A percentile compares a stretch with the other conserved stretches of the same genome.
phyloP scores from a whole-genome alignment of 1,140 invertebrate genomes.

The Drosophila suzukii region DNA sequence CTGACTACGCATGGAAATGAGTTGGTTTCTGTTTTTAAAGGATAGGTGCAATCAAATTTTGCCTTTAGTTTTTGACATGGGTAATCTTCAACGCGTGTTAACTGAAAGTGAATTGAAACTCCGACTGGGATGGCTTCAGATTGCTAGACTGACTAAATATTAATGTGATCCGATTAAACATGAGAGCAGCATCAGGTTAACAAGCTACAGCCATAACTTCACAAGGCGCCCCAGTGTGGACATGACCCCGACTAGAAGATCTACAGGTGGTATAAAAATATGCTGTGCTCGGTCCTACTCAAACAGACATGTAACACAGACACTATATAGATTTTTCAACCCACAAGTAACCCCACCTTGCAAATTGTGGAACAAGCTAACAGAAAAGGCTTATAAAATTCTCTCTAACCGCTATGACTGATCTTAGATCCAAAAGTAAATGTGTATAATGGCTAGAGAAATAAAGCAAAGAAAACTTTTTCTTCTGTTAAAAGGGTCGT shows the following conservation, averaged over 20 bases:
- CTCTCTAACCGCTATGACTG: not conserved
- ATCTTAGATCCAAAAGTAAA: too few relatives aligned
- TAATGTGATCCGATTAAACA: constrained; percentile 55
- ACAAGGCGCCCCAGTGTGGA: constrained; percentile 53
- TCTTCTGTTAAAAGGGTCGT: constrained; percentile 66
- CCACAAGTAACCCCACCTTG: constrained; percentile 60
- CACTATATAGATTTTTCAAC: not conserved
- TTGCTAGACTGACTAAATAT: constrained; percentile 10
- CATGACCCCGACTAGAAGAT: constrained; percentile 56
- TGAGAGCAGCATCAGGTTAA: constrained; percentile 23
- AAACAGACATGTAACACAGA: not conserved
- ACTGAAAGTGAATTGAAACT: not conserved
- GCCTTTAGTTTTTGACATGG: not conserved
- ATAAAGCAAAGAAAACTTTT: not conserved
- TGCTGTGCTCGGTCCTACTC: constrained; percentile 30
- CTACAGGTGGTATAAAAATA: constrained; percentile 64
- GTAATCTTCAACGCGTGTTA: not conserved
- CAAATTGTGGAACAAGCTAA: constrained; percentile 56
- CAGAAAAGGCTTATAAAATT: constrained; percentile 23
- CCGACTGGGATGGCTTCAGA: not conserved
- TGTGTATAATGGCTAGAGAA: not conserved
- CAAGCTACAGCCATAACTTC: constrained; percentile 24
- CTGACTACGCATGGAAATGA: constrained; percentile 46
- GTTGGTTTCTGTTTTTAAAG: not conserved
- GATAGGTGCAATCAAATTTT: constrained; percentile 9